Evolutionary conservation across 2,888 invertebrate species (phyloP).

Genomic region (Zhuqinia jingwanae): DNA sequence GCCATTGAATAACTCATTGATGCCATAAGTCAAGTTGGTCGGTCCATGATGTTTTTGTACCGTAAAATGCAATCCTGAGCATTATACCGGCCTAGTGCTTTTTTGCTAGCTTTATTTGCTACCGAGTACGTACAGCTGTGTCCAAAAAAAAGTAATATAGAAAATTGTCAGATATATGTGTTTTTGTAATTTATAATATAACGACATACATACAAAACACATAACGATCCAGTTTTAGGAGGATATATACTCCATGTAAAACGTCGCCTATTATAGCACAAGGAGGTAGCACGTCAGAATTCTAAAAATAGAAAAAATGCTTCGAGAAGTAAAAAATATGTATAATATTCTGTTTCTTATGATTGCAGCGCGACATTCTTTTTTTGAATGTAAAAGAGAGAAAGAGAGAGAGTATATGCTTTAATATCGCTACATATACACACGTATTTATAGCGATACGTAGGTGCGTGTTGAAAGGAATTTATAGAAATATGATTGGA

Average conservation of each 20-base stretch:
- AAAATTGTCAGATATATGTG: background rate
- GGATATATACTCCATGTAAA: background rate
- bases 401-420: too few relatives aligned
- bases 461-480: background rate
- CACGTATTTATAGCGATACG: background rate
- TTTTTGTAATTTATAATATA: background rate
- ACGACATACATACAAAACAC: background rate
- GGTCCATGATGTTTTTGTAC: conserved; percentile 35
- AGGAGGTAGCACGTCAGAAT: background rate
- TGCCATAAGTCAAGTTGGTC: conserved; percentile 60
- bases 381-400: background rate
- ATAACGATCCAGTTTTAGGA: background rate
- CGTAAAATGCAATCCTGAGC: conserved; percentile 25
- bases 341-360: too few relatives aligned
- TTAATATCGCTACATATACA: background rate
- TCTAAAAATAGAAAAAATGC: conserved; percentile 34
- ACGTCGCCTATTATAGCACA: background rate
- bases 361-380: background rate
- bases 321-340: background rate
- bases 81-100: background rate
- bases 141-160: background rate
- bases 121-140: conserved; percentile 1
- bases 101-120: background rate
- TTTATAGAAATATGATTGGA: conserved; percentile 31
- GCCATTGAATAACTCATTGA: conserved; percentile 63